Base-by-base conservation (phyloP, 2,888 invertebrate genomes). In the Volucella bombylans region DNA sequence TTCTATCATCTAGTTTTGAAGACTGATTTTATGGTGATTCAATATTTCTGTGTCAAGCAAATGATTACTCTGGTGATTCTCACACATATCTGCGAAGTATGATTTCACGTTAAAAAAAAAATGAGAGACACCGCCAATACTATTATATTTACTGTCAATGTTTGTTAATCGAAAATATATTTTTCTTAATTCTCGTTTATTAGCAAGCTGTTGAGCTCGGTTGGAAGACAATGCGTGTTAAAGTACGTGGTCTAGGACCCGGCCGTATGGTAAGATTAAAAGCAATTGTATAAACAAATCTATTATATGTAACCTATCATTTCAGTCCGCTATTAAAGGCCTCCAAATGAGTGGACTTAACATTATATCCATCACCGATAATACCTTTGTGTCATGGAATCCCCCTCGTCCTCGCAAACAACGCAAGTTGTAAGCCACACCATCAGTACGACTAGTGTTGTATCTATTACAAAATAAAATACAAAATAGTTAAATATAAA, bases 311-410 rank as follows among this genome's bases (percentile, higher is more conserved):
- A 8, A 52, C 31, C 61, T 82, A 87, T 87, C 72, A 74, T 94
- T 93, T 82, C 92, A 97, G 98, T 95, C 98, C 55, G 95, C 98
- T 6, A 95, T 99, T 57, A 98, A 98, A 93, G 99, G 99, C 1
- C 91, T 99, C 18, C 95, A 97, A 92, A 96, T 98, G 95, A 95
- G 96, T 64, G 99, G 99, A 12, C 90, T 98, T 47, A 94, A 97
- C 82, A 95, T 99, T 87, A 93, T 98, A 15, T 98, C 98, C 8
- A 94, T 99, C 69, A 98, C 98, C n/a, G 99, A 99, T 90, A 94
- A 93, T 88, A 98, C 99, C 0, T 94, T 93, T 69, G 95, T 98
- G 6, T 96, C 97, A 0, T 96, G 95, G 95, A 94, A 94, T 91
- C 96, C 96, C 43, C 96, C 95, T 3, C 93, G 98, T 82, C 94